Conservation (phyloP, 2,113 vertebrate species). For the Anolis carolinensis region DNA sequence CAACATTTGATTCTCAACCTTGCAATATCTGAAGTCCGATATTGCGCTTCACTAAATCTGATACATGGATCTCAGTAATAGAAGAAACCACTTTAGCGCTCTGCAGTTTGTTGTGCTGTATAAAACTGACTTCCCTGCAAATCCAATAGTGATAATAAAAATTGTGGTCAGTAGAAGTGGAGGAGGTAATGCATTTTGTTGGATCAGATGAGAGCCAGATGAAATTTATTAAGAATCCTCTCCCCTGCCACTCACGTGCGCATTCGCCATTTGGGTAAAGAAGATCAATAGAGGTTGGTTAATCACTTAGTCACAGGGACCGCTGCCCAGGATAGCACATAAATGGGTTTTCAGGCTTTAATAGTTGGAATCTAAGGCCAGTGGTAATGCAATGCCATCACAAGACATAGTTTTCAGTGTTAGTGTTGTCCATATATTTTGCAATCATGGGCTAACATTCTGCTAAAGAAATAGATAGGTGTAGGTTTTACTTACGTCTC, state of each 20-base stretch:
- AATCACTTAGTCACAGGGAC: slow-evolving; percentile 77
- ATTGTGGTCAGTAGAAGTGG: slow-evolving; percentile 79
- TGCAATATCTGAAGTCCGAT: slow-evolving; percentile 82
- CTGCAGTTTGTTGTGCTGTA: slow-evolving; percentile 82
- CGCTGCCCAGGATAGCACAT: slow-evolving; percentile 75
- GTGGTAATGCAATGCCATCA: neutral
- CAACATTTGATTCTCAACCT: slow-evolving; percentile 78
- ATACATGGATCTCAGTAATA: slow-evolving; percentile 80
- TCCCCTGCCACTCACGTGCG: neutral
- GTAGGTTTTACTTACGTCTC: too few species aligned
- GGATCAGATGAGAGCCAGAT: slow-evolving; percentile 78
- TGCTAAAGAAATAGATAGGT: too few species aligned
- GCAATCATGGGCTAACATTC: too few species aligned
- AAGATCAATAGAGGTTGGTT: slow-evolving; percentile 83
- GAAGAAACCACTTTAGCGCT: slow-evolving; percentile 83
- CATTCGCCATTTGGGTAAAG: slow-evolving; percentile 75
- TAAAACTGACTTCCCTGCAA: slow-evolving; percentile 83
- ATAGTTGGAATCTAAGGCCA: slow-evolving; percentile 67
- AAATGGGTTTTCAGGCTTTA: slow-evolving; percentile 78
- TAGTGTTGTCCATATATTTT: too few species aligned
- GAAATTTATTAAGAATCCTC: slow-evolving; percentile 82
- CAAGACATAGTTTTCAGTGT: too few species aligned
- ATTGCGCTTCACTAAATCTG: slow-evolving; percentile 83
- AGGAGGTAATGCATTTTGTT: slow-evolving; percentile 78
- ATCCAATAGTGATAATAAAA: slow-evolving; percentile 81